Evolutionary conservation across 2,113 vertebrate genomes (phyloP), one percentile per base, ranked within the genome.

Genomic region (Parus major): DNA sequence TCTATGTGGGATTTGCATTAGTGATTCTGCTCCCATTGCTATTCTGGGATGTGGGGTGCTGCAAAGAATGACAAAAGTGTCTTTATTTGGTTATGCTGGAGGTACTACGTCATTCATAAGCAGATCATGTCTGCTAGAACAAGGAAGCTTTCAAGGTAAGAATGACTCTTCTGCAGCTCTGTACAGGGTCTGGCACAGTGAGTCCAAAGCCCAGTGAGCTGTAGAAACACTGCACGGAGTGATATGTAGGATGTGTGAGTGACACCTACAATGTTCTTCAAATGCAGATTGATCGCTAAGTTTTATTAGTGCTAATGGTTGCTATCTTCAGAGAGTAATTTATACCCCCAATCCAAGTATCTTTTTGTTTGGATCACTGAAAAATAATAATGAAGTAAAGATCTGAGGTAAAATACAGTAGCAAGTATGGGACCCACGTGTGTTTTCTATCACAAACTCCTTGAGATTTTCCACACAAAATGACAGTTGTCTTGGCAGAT

Each of bases 231-330:
- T 39, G 55, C 50, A 69, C 12, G 39, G 36, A 92, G 36, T 7
- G 47, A 68, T 50, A 76, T 0, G n/a, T 78, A 33, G 86, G 91
- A 89, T 79, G 75, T 79, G 82, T 44, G 59, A 95, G 87, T 73
- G 72, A 71, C 90, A 93, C 64, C 64, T 68, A 92, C 41, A 0
- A 9, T 20, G 52, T 59, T 85, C 71, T 56, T 75, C 92, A 90
- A 63, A 66, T 19, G 36, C 52, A 73, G 85, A 77, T 21, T 63
- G 44, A 95, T 90, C 76, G 41, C 59, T 59, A 55, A 59, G 50
- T 83, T 95, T 78, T 64, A 88, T 92, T 91, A 96, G 29, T 71
- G 47, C 36, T 91, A 93, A 73, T 90, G 35, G 22, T 60, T 88
- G n/a, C 64, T 88, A 49, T 28, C 60, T 71, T 64, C 70, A 63